These are phyloP conservation scores for Myotis vivesi DNA, from an alignment of 2,797 vertebrate genomes.

Conservation along the genomic window DNA sequence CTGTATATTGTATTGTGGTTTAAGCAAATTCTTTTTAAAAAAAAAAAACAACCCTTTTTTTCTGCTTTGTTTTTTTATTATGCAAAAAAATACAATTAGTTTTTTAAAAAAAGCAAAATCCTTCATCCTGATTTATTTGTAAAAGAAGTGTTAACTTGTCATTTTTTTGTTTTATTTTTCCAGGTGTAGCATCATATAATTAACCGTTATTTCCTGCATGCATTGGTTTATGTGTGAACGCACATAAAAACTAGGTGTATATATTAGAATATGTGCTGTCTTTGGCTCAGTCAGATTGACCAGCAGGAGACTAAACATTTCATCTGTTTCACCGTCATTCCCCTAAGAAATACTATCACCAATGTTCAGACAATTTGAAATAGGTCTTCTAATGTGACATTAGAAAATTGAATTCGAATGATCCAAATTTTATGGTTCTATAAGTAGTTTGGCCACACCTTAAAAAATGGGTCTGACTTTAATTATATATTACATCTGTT, in stretches of 20 bases:
- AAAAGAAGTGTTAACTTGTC: not conserved
- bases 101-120: not conserved
- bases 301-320: not conserved
- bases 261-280: not conserved
- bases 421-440: not conserved
- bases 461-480: slow-evolving; percentile 45
- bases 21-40: not conserved
- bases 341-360: not conserved
- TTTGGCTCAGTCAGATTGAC: not conserved
- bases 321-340: not conserved
- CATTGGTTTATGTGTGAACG: not conserved
- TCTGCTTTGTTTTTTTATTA: not conserved
- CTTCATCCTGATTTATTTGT: not conserved
- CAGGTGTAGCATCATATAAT: not conserved
- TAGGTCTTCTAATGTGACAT: not conserved
- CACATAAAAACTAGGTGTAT: not conserved
- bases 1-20: not conserved
- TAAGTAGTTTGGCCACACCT: not conserved
- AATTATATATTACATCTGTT: slow-evolving; percentile 41
- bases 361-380: not conserved
- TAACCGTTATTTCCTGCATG: not conserved
- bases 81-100: not conserved
- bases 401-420: not conserved
- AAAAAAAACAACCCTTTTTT: not conserved
- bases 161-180: not conserved